phyloP scores from a whole-genome alignment of 2,888 invertebrate genomes.

The Agrilus biguttatus region DNA sequence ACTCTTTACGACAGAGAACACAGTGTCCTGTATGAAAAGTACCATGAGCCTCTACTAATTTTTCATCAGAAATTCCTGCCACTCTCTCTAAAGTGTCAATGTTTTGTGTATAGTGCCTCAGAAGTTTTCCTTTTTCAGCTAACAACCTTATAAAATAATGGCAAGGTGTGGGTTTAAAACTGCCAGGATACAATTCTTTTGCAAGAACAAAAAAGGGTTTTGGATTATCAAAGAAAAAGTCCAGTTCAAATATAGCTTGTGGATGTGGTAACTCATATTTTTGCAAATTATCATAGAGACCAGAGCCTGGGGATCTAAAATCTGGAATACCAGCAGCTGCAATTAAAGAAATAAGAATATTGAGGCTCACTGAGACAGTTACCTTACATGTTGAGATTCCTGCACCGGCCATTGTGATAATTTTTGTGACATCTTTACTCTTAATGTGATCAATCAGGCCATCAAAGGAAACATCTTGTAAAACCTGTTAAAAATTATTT shows the following conservation, averaged over 20 bases:
- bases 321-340: conserved; percentile 92
- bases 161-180: conserved; percentile 74
- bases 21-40: conserved; percentile 84
- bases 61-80: conserved; percentile 69
- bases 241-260: conserved; percentile 82
- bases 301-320: conserved; percentile 84
- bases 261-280: conserved; percentile 87
- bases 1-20: conserved; percentile 55
- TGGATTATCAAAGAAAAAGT: conserved; percentile 76
- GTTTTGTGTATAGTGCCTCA: conserved; percentile 78
- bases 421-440: conserved; percentile 60
- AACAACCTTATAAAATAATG: conserved; percentile 85
- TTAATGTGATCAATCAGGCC: conserved; percentile 70
- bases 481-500: conserved; percentile 31
- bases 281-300: conserved; percentile 79
- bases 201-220: conserved; percentile 86
- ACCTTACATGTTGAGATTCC: conserved; percentile 88
- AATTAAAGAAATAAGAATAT: conserved; percentile 14
- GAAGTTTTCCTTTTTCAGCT: conserved; percentile 62
- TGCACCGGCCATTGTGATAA: conserved; percentile 90
- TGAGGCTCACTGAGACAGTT: not conserved
- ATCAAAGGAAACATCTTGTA: conserved; percentile 57
- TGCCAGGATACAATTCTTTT: conserved; percentile 77
- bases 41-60: conserved; percentile 90
- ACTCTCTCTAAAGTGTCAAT: conserved; percentile 85